These are phyloP conservation scores for Pollenia angustigena DNA, from an alignment of 2,888 invertebrate species.

Conservation along the genomic window DNA sequence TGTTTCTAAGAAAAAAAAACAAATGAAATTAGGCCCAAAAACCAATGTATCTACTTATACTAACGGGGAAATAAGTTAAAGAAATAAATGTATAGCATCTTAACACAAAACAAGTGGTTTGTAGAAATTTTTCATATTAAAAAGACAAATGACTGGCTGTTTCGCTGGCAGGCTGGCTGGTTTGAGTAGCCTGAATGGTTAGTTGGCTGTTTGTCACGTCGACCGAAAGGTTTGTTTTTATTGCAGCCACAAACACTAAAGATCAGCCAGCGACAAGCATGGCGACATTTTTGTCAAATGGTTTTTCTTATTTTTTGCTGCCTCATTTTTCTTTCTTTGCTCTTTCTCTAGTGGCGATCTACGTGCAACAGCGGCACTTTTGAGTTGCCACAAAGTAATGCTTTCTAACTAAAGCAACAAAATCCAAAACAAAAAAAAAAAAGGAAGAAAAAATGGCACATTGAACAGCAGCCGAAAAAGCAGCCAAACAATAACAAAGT, in stretches of 20 bases:
- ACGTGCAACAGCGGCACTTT: conserved; percentile 71
- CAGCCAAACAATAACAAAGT: conserved; percentile 69
- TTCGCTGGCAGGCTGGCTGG: conserved; percentile 11
- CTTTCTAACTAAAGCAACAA: conserved; percentile 56
- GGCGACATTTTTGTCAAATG: conserved; percentile 72
- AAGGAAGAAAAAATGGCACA: conserved; percentile 43
- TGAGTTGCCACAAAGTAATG: conserved; percentile 54
- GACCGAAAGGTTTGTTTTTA: conserved; percentile 59
- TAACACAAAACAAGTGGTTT: conserved; percentile 68
- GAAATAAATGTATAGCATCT: conserved; percentile 62
- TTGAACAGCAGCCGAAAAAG: conserved; percentile 60
- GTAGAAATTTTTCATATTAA: conserved; percentile 67
- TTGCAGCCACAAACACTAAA: conserved; percentile 65
- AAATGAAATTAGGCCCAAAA: conserved; percentile 47
- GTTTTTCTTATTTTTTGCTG: conserved; percentile 38
- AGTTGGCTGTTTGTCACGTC: conserved; percentile 61
- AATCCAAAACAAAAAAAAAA: conserved; percentile 2
- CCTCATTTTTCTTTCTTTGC: conserved; percentile 16
- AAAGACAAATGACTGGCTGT: conserved; percentile 60
- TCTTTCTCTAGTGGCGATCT: conserved; percentile 8
- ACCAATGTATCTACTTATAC: neutral
- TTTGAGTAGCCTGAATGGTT: conserved; percentile 33
- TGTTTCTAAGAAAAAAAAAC: neutral
- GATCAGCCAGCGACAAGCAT: conserved; percentile 69
- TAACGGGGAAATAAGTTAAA: conserved; percentile 5